A percentile compares a stretch with the other conserved stretches of the same genome.
phyloP scores from a whole-genome alignment of 2,797 vertebrate species.

The Channallabes apus region DNA sequence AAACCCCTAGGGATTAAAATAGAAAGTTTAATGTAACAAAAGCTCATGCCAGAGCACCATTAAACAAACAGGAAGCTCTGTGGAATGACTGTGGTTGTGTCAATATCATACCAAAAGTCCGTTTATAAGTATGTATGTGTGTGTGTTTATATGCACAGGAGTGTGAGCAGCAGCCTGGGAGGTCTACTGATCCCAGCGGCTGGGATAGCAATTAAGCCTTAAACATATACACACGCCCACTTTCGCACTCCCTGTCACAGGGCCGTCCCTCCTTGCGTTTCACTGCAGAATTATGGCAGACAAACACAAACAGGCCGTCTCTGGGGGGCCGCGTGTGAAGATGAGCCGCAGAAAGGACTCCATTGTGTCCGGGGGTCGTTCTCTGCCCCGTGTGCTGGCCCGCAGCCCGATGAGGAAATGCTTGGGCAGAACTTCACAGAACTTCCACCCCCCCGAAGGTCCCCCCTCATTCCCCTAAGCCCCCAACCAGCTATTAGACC shows the following conservation, averaged over 20 bases:
- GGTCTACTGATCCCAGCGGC: slow-evolving; percentile 76
- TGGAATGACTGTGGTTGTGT: slow-evolving; percentile 79
- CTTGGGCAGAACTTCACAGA: slow-evolving; percentile 59
- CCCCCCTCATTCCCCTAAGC: slow-evolving; percentile 36
- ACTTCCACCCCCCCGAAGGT: slow-evolving; percentile 11
- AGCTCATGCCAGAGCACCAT: slow-evolving; percentile 16
- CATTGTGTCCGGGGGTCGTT: slow-evolving; percentile 46
- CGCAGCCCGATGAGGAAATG: slow-evolving; percentile 53
- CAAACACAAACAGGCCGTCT: slow-evolving; percentile 84
- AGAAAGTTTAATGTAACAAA: slow-evolving; percentile 84
- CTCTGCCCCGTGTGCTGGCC: slow-evolving; percentile 36
- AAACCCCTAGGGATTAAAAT: slow-evolving; percentile 71
- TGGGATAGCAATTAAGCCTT: slow-evolving; percentile 86
- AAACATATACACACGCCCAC: slow-evolving; percentile 45
- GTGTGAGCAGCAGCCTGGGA: slow-evolving; percentile 42
- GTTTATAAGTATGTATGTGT: slow-evolving; percentile 40
- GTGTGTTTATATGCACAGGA: slow-evolving; percentile 28
- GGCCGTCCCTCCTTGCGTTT: slow-evolving; percentile 67
- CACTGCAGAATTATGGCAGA: slow-evolving; percentile 74
- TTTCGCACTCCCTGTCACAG: slow-evolving; percentile 30
- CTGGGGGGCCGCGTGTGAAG: slow-evolving; percentile 76
- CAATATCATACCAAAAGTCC: slow-evolving; percentile 85
- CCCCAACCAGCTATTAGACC: slow-evolving; percentile 42
- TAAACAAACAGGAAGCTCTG: slow-evolving; percentile 84
- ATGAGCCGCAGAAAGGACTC: slow-evolving; percentile 64